Evolutionary conservation across 2,888 invertebrate genomes (phyloP).

Genomic region (Lamellibrachia satsuma): DNA sequence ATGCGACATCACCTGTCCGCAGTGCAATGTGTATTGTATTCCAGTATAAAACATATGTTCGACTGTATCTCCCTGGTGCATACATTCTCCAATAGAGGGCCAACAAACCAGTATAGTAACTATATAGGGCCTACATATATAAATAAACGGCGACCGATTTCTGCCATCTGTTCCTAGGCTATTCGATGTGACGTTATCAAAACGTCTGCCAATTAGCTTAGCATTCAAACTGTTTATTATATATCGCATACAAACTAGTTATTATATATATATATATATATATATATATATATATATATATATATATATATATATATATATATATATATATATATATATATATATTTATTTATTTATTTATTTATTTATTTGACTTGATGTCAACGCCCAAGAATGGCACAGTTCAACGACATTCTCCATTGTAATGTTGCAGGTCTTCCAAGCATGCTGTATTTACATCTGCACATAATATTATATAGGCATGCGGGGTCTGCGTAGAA

Average conservation of each 20-base stretch:
- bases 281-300: no score
- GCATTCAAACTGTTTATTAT: background rate
- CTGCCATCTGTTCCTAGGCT: background rate
- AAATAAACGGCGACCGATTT: background rate
- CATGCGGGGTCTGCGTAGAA: background rate
- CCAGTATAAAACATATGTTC: background rate
- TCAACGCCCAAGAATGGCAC: background rate
- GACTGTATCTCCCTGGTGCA: no score
- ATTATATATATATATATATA: background rate
- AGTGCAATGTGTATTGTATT: background rate
- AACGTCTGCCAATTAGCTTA: background rate
- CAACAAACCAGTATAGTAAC: no score
- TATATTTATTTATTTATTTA: background rate
- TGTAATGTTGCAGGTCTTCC: background rate
- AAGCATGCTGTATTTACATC: no score
- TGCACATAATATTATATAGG: background rate
- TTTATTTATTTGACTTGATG: background rate
- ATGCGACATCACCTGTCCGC: background rate
- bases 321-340: background rate
- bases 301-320: background rate
- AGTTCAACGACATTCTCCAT: background rate
- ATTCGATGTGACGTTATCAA: background rate
- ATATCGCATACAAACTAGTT: no score
- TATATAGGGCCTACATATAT: background rate
- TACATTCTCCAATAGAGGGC: no score